Evolutionary conservation across 37 sponge, comb jelly and placozoan species (phyloP).

Genomic region (Hormiphora californensis): DNA sequence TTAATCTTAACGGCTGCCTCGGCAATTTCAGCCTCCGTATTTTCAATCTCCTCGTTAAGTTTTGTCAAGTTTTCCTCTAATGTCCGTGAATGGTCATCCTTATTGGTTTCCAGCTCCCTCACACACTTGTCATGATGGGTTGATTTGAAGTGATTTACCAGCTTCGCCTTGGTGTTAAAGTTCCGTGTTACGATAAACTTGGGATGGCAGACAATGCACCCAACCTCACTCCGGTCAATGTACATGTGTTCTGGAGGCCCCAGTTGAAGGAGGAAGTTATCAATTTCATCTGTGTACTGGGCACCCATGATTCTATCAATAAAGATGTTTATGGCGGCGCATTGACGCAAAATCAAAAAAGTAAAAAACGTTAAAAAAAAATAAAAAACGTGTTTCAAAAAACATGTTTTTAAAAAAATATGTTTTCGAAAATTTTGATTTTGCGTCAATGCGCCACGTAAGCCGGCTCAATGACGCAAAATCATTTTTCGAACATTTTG

Average conservation of each 20-base stretch:
- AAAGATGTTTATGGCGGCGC: too few species aligned
- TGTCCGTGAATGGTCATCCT: conserved; percentile 6
- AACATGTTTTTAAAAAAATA: too few species aligned
- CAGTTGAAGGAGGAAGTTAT: conserved; percentile 15
- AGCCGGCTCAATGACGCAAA: too few species aligned
- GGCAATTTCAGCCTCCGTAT: conserved; percentile 7
- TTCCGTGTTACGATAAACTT: conserved; percentile 23
- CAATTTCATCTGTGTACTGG: conserved; percentile 27
- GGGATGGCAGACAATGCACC: conserved; percentile 12
- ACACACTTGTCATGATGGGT: background rate
- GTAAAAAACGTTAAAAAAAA: too few species aligned
- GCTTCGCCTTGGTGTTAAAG: conserved; percentile 39
- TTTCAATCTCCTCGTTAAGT: conserved; percentile 12
- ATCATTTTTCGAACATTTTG: too few species aligned
- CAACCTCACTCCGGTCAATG: conserved; percentile 2
- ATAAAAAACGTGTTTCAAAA: too few species aligned
- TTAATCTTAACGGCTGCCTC: background rate
- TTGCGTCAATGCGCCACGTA: too few species aligned
- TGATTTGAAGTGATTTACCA: conserved; percentile 39
- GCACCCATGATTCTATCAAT: conserved; percentile 5
- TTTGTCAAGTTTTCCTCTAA: conserved; percentile 20
- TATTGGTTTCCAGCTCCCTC: background rate
- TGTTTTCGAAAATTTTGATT: too few species aligned
- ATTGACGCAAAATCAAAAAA: too few species aligned
- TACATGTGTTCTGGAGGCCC: conserved; percentile 28